A percentile compares a stretch with the other conserved stretches of the same genome.
These are phyloP conservation scores for Phataginus tricuspis DNA, from an alignment of 2,797 vertebrate genomes.

Conservation along the genomic window DNA sequence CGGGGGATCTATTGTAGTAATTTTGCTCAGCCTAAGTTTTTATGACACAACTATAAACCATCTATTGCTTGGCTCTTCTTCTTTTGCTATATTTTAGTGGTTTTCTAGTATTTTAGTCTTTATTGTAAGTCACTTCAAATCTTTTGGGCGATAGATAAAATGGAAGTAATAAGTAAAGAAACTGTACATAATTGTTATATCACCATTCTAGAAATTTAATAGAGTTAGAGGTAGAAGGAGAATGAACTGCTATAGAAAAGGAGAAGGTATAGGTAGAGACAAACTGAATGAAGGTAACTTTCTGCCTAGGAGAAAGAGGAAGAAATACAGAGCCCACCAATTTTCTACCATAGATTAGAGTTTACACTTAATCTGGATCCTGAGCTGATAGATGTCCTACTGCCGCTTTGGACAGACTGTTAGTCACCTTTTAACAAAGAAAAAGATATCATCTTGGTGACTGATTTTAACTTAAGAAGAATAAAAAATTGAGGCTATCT, in stretches of 20 bases:
- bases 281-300: not conserved
- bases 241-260: not conserved
- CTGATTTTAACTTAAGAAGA: slow-evolving; percentile 16
- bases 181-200: not conserved
- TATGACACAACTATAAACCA: not conserved
- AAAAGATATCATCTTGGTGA: not conserved
- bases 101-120: not conserved
- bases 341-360: not conserved
- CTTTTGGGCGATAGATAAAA: not conserved
- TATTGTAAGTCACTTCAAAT: slow-evolving; percentile 39
- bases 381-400: not conserved
- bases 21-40: slow-evolving; percentile 15
- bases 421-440: not conserved
- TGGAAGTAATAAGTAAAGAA: slow-evolving; percentile 28
- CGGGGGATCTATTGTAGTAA: not conserved
- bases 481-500: not conserved
- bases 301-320: not conserved
- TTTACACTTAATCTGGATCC: not conserved
- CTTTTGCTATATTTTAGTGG: not conserved
- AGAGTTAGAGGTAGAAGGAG: not conserved
- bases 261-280: not conserved
- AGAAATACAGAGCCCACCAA: not conserved
- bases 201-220: not conserved
- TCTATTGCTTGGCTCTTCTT: not conserved
- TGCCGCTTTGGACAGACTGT: not conserved